Base-by-base conservation (phyloP, 2,888 invertebrate genomes). In the Poecilobothrus nobilitatus region DNA sequence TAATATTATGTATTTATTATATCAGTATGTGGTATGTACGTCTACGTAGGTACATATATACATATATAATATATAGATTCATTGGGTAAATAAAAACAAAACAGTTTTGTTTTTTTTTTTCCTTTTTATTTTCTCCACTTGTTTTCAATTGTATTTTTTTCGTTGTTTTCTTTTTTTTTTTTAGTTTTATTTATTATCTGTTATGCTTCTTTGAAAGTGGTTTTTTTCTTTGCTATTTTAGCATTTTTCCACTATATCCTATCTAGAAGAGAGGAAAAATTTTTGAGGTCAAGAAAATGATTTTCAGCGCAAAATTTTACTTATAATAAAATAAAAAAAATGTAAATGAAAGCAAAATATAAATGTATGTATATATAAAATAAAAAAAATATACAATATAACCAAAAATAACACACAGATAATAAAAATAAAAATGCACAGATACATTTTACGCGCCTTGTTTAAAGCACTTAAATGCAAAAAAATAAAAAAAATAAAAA, bases 201-300 rank as follows among this genome's bases (percentile, higher is more conserved):
- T 53, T 53, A 53, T 53, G 15, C 15, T 53, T 53, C 53, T 53
- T 53, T n/a, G 15, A 53, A 18, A 18, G 15, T 18, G 15, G 18
- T 53, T 53, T 53, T 18, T 12, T 53, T 53, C 15, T 53, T n/a
- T 6, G 18, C 53, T 18, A 53, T 53, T 53, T 53, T 53, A 18
- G 53, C 53, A 53, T 12, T 53, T 53, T 53, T 53, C 53, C 53
- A 18, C 15, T 18, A 18, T 10, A 18, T 12, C 53, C 53, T 53
- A 53, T 53, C 53, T 53, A 53, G 53, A 53, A 53, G 53, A 53
- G 18, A 53, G 15, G 18, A 53, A 12, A 37, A 37, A 53, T 53
- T 53, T 53, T 53, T 53, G 53, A 53, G 53, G 53, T 53, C 53
- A 53, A 53, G 53, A 53, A 53, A 53, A 53, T 53, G 15, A 53